Base-by-base conservation (phyloP, 2,797 vertebrate genomes). In the Urosaurus nigricauda region DNA sequence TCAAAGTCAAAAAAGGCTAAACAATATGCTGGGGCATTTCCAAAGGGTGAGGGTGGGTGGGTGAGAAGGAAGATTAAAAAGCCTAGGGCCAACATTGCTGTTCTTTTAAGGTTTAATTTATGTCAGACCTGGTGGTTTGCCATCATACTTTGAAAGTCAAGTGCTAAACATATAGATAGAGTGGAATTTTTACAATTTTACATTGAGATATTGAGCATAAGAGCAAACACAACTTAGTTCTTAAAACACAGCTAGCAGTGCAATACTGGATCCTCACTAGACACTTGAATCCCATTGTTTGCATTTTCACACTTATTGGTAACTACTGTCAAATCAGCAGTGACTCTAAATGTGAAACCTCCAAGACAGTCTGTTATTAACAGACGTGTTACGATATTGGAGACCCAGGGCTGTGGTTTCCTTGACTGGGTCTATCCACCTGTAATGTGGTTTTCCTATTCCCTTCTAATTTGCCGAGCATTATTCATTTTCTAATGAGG, bases 1-100 rank as follows among this genome's bases (percentile, higher is more conserved):
- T 84, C 82, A 71, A 88, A n/a, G 3, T 58, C 16, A 43, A 51
- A 68, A 53, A 51, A 86, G 68, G 68, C 58, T 68, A 53, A 84
- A 53, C 73, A 68, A 5, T 7, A 4, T 19, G n/a, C 51, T 68
- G 24, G 77, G 47, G 32, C 71, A 77, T 82, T 75, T 88, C 79
- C 21, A 53, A n/a, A 43, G 24, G 40, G 60, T 63, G 71, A 43
- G 8, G 71, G 43, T 37, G 58, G 40, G 4, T 58, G 32, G 32
- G 5, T 12, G 12, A 75, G 32, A 63, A 58, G 16, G 14, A 35
- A 65, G 21, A 63, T 40, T 82, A 58, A 53, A 56, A 87, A 87
- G 56, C 37, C 56, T 21, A 16, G 6, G 24, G 58, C 13, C 40
- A 65, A 65, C 43, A 63, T 75, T 65, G 47, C 24, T 81, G 51